Conservation (phyloP, 1,140 invertebrate genomes). For the Lucilia cuprina region DNA sequence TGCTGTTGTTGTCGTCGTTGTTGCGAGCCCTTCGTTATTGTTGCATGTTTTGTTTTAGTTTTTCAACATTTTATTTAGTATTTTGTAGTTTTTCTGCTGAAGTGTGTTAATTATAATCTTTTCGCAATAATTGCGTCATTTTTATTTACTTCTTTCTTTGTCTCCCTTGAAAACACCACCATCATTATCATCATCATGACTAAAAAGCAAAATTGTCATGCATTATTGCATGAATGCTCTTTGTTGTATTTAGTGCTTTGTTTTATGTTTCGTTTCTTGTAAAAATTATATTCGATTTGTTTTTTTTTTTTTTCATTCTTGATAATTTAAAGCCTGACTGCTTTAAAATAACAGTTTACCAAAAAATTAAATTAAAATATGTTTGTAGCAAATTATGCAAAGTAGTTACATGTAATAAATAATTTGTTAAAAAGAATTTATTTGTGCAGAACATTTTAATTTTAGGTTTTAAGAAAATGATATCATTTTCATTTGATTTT, state of each 20-base stretch:
- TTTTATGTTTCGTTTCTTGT: neutral
- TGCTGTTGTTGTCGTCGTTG: neutral
- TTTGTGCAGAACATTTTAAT: conserved; percentile 15
- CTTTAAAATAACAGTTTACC: neutral
- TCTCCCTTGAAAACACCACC: no score
- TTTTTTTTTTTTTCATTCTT: no score
- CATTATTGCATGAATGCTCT: conserved; percentile 24
- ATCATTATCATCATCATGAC: neutral
- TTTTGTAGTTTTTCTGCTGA: conserved; percentile 2
- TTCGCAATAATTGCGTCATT: conserved; percentile 30
- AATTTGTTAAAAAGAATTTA: neutral
- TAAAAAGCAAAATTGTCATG: conserved; percentile 11
- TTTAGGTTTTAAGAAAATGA: neutral
- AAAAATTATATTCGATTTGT: neutral
- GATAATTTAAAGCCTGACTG: neutral
- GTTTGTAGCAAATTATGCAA: neutral
- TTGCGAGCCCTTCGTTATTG: conserved; percentile 15
- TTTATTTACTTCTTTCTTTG: neutral
- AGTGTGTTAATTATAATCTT: conserved; percentile 35
- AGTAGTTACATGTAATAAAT: neutral
- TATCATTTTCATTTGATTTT: no score
- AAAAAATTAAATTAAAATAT: neutral
- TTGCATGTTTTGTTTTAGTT: conserved; percentile 10
- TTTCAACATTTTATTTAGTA: conserved; percentile 13
- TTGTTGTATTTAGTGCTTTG: neutral